phyloP scores from a whole-genome alignment of 2,888 invertebrate genomes.

The Drosophila nr. perissopoda region DNA sequence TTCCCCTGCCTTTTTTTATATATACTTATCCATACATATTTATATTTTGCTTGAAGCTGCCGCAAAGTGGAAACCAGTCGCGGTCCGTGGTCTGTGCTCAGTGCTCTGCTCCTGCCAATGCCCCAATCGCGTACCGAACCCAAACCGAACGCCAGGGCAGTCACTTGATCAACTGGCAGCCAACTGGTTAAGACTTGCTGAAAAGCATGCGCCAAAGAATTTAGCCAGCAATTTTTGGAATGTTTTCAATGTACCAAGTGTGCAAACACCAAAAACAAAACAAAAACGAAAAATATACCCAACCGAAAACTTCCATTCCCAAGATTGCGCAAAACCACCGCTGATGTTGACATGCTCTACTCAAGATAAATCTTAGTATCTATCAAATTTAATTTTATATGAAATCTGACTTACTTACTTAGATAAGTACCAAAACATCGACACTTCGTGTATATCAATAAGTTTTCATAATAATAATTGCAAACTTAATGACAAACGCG shows the following conservation, averaged over 20 bases:
- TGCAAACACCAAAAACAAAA: constrained; percentile 60
- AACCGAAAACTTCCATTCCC: constrained; percentile 30
- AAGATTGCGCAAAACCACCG: not conserved
- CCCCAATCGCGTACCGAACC: constrained; percentile 56
- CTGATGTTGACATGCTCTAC: constrained; percentile 18
- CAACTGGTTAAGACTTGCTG: constrained; percentile 74
- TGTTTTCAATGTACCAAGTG: constrained; percentile 78
- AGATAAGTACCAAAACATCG: not conserved
- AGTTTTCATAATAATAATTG: not conserved
- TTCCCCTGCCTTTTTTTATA: constrained; percentile 13
- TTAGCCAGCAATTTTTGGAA: constrained; percentile 77
- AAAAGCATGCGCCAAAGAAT: constrained; percentile 80
- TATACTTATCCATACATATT: not conserved
- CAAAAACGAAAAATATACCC: constrained; percentile 42
- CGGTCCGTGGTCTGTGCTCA: constrained; percentile 32
- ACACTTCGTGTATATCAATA: too few species aligned
- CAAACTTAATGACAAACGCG: not conserved
- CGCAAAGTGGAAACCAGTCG: constrained; percentile 67
- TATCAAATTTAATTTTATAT: not conserved
- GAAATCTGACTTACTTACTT: not conserved
- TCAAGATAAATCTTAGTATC: not conserved
- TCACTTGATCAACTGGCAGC: constrained; percentile 73
- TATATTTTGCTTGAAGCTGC: constrained; percentile 54
- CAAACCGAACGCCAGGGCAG: constrained; percentile 45
- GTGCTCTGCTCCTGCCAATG: constrained; percentile 68